These are phyloP conservation scores for Drosophila borborema DNA, from an alignment of 2,888 invertebrate genomes.

Conservation along the genomic window DNA sequence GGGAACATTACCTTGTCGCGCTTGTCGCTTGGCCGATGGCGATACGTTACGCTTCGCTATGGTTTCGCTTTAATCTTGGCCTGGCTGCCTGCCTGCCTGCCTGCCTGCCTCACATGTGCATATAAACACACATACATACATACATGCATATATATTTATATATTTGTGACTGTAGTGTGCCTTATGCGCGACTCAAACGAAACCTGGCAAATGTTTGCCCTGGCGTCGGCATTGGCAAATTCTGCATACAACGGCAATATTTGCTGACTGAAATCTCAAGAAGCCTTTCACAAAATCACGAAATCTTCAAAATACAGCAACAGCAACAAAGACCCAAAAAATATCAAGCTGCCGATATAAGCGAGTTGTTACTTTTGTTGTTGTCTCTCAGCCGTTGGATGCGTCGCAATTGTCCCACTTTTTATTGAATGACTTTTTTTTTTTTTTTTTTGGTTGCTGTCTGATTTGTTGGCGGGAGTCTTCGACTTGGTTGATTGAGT, in stretches of 20 bases:
- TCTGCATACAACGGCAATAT: slow-evolving; percentile 71
- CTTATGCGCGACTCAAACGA: slow-evolving; percentile 42
- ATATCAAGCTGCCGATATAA: neutral
- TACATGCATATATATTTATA: slow-evolving; percentile 11
- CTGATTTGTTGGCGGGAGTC: slow-evolving; percentile 19
- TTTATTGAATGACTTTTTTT: slow-evolving; percentile 80
- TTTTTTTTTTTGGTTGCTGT: too few species aligned
- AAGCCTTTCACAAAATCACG: slow-evolving; percentile 80
- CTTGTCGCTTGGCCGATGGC: slow-evolving; percentile 77
- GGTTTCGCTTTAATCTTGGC: slow-evolving; percentile 78
- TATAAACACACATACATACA: neutral
- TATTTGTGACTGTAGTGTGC: slow-evolving; percentile 8
- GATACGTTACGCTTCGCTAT: slow-evolving; percentile 79
- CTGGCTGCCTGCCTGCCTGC: slow-evolving; percentile 49
- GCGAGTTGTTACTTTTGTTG: neutral
- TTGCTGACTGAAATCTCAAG: slow-evolving; percentile 63
- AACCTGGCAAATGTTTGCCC: slow-evolving; percentile 71
- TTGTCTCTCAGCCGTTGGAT: slow-evolving; percentile 36
- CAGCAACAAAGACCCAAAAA: slow-evolving; percentile 6
- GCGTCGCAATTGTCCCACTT: slow-evolving; percentile 79
- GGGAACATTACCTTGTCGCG: slow-evolving; percentile 85
- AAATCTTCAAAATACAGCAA: slow-evolving; percentile 66
- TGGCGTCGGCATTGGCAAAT: slow-evolving; percentile 65
- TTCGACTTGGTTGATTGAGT: slow-evolving; percentile 68
- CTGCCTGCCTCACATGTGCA: slow-evolving; percentile 30